Percentiles rank a stretch among this genome's conserved stretches.
Conservation (phyloP, 2,888 invertebrate species). For the Colletes collaris region DNA sequence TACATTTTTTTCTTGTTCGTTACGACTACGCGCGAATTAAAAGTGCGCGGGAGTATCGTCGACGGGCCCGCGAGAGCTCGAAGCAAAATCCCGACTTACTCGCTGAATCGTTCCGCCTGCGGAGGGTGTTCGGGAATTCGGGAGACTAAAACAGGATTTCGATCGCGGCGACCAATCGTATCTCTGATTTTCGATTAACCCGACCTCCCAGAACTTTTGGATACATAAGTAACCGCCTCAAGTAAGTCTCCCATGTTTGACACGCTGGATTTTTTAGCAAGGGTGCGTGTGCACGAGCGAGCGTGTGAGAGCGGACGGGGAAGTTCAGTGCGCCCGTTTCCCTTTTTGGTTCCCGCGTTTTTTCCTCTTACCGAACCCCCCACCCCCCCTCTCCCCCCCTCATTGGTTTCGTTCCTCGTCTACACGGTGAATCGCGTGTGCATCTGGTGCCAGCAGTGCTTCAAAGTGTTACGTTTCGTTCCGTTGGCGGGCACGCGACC, state of each 20-base stretch:
- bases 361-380: too few species aligned
- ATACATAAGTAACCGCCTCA: slow-evolving; percentile 44
- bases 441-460: slow-evolving; percentile 60
- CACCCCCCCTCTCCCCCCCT: not conserved
- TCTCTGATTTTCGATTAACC: too few species aligned
- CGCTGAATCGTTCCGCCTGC: not conserved
- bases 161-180: not conserved
- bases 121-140: slow-evolving; percentile 23
- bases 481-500: slow-evolving; percentile 6
- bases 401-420: not conserved
- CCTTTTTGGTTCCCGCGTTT: not conserved
- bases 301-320: slow-evolving; percentile 33
- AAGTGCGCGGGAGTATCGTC: slow-evolving; percentile 41
- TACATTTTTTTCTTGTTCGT: not conserved
- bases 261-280: slow-evolving; percentile 35
- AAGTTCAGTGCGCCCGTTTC: slow-evolving; percentile 41
- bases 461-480: slow-evolving; percentile 55
- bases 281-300: slow-evolving; percentile 25
- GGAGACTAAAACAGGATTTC: slow-evolving; percentile 32
- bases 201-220: slow-evolving; percentile 21
- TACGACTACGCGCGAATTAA: slow-evolving; percentile 3
- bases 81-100: too few species aligned
- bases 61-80: slow-evolving; percentile 37
- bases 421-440: slow-evolving; percentile 58
- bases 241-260: slow-evolving; percentile 58